Base-by-base conservation (phyloP, 2,113 vertebrate species). In the Cairina moschata region DNA sequence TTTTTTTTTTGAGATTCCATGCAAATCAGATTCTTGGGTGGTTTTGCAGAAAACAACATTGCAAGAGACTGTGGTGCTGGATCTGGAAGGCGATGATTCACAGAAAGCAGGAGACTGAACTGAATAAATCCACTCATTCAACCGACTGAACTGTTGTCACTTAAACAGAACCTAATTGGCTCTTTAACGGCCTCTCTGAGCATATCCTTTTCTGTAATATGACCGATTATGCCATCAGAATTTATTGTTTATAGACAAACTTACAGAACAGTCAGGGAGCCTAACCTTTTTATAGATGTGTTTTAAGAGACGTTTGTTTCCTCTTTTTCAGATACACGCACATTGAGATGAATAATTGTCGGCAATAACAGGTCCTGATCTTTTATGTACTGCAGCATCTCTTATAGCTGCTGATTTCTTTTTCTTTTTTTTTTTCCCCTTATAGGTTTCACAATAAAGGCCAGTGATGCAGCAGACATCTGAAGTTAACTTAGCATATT, bases 191-290 rank as follows among this genome's bases (percentile, higher is more conserved):
- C 94, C 95, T 95, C 95, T 94, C 96, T 95, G 96, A 96, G 95
- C 95, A 95, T 96, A 97, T 97, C 94, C 91, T 91, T 93, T 97
- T 93, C 95, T 96, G 88, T 95, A 97, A 96, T 95, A 96, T 96
- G 96, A 97, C 94, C 82, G 95, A 97, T 97, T 96, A 97, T 95
- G 96, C 95, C 94, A 97, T 86, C 91, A 74, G 95, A 95, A 97
- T 97, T 95, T 97, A 97, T 96, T 94, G 95, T 96, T 97, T 97
- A 97, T 96, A 96, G 95, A 96, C 86, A 92, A 95, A 96, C 86
- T 88, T 95, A 96, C 67, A 91, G 91, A 95, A 91, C 94, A 93
- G 93, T 54, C 94, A 93, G 93, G 96, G 94, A 95, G 93, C 83
- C 95, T 95, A 97, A 97, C 94, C 96, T 96, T 96, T 97, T 97